Evolutionary conservation across 2,113 vertebrate genomes (phyloP), one percentile per base, ranked within the genome.

Genomic region (Thalassarche chlororhynchos): DNA sequence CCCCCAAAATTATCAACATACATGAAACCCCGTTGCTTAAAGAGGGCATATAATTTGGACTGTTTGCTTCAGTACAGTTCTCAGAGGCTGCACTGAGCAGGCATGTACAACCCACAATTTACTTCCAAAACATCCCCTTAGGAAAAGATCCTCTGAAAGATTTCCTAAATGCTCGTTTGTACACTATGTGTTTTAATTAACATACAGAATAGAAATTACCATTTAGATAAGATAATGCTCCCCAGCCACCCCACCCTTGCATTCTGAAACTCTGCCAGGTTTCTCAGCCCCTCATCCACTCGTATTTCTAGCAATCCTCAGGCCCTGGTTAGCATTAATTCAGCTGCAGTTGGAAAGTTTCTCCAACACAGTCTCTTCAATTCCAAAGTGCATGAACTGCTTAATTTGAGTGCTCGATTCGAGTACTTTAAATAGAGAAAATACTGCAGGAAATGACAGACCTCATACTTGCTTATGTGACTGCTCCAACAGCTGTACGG

Each of bases 351-450:
- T 96, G 91, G 76, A 95, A 96, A 95, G 95, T 96, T 97, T 95
- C 96, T 97, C 96, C 96, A 97, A 97, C 95, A 96, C 94, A 93
- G 70, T 61, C 89, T 97, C 94, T 97, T 96, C 93, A 86, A 89
- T 94, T 98, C 92, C 84, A 84, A 78, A 97, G 97, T 91, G 96
- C 94, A 93, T 69, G 87, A 97, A 95, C 95, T 96, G 94, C 95
- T 98, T 95, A 89, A 97, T 97, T 95, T 78, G 86, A 98, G 96
- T 91, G 86, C 93, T 97, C 25, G 64, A 95, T 96, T 96, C 16
- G 15, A 98, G 87, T n/a, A 87, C 84, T 96, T 97, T 91, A 91
- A 96, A 97, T n/a, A 96, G 95, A 97, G 96, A 97, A 97, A 98
- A 97, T 94, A 97, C 94, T 94, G 96, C 62, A 93, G 95, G 94